phyloP scores from a whole-genome alignment of 2,888 invertebrate species.

The Erynnis tages region DNA sequence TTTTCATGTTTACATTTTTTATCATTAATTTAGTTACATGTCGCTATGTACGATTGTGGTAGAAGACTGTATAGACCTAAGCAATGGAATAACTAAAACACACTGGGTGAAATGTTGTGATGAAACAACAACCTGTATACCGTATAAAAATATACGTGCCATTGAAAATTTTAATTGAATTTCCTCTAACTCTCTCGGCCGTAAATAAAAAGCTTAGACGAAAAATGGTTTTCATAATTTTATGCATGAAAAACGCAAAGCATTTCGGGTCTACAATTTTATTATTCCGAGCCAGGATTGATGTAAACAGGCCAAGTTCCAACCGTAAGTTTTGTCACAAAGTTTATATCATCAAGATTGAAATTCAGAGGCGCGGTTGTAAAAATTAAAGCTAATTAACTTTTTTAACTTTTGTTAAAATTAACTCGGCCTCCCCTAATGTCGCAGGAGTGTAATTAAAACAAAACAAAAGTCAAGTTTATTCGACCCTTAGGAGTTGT shows the following conservation, averaged over 20 bases:
- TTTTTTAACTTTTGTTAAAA: conserved; percentile 42
- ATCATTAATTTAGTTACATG: too few relatives aligned
- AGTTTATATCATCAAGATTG: conserved; percentile 47
- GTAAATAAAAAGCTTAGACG: neutral
- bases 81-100: too few relatives aligned
- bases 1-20: too few relatives aligned
- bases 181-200: neutral
- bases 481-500: conserved; percentile 60
- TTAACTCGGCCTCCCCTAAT: conserved; percentile 52
- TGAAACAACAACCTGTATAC: too few relatives aligned
- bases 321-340: conserved; percentile 27
- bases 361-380: conserved; percentile 48
- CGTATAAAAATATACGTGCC: neutral
- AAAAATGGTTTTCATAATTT: conserved; percentile 15
- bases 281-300: conserved; percentile 9
- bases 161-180: neutral
- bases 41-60: too few relatives aligned
- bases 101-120: too few relatives aligned
- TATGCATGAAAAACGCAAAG: conserved; percentile 21
- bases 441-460: conserved; percentile 65
- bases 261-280: conserved; percentile 6
- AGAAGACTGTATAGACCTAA: too few relatives aligned
- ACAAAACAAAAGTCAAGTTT: conserved; percentile 70
- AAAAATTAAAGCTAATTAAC: conserved; percentile 75
- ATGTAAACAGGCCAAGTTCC: conserved; percentile 8